Percentiles rank a stretch among this genome's conserved stretches.
Conservation (phyloP, 2,888 invertebrate species). For the Diogma glabrata region DNA sequence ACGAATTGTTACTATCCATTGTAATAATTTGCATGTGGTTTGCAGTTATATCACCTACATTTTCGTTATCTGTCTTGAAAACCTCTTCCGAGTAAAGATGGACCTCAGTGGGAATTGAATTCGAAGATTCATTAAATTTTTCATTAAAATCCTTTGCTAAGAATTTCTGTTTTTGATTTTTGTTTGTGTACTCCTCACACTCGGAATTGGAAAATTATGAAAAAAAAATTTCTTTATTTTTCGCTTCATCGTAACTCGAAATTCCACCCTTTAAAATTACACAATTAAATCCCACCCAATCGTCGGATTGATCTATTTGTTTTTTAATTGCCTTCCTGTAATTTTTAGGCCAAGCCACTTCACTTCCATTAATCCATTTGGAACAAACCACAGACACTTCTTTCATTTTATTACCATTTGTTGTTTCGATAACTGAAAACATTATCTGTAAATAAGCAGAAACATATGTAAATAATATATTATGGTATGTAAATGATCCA, state of each 20-base stretch:
- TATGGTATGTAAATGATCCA: no score
- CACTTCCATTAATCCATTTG: constrained; percentile 5
- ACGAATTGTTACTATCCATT: no score
- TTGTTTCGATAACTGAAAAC: constrained; percentile 1
- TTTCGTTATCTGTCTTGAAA: no score
- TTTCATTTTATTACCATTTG: background rate
- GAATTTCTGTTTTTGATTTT: no score
- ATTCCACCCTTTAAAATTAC: background rate
- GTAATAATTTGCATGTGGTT: no score
- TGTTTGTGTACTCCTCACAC: background rate
- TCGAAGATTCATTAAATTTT: no score
- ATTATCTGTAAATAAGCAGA: background rate
- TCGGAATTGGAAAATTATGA: background rate
- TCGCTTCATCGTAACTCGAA: background rate
- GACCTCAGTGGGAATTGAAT: no score
- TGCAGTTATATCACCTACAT: no score
- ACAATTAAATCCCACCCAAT: background rate
- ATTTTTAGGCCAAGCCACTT: background rate
- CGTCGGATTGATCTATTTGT: background rate
- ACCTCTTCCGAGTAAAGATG: no score
- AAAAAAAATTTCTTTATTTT: background rate
- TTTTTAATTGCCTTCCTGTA: background rate
- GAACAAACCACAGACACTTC: constrained; percentile 7
- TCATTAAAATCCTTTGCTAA: no score
- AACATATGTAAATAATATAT: no score